Base-by-base conservation (phyloP, 2,113 vertebrate genomes). In the Channa argus region DNA sequence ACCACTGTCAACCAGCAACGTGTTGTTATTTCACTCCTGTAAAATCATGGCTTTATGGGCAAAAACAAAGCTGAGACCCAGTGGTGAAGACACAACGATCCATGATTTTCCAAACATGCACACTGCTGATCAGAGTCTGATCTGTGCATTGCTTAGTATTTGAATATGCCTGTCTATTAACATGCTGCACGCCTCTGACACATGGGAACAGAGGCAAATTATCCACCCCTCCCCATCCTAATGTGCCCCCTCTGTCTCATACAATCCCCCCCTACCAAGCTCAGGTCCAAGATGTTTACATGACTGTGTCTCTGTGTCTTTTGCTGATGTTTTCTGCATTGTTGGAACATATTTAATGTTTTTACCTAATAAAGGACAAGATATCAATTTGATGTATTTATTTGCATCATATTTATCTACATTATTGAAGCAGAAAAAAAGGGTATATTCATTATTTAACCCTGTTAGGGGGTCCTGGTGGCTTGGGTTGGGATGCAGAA, bases 181-280 rank as follows among this genome's bases (percentile, higher is more conserved):
- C 63, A 82, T 86, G 79, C 78, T 43, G 3, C 63, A 79, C 79
- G 78, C 43, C 53, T 79, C 60, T 61, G 43, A 68, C 84, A 79
- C 77, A 80, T 68, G 54, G 67, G 62, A 74, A 63, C 75, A 58
- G 53, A 83, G 77, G 71, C 58, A 71, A 61, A 74, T 78, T 38
- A 55, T 9, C 51, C 2, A 38, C n/a, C 65, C 71, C 24, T 24
- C 24, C 24, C 24, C 24, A 24, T 1, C 24, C 24, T 50, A 43
- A 15, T 15, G 0, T 39, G 6, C 8, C 44, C 43, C 39, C n/a
- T 41, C n/a, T 58, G 3, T 63, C 10, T 46, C 33, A 13, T 5
- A 46, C 13, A 10, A 12, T 24, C 59, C 55, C 45, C 52, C 3
- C 7, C 1, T 51, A 13, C 15, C 7, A 36, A 34, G 8, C 33